phyloP scores from a whole-genome alignment of 2,113 vertebrate genomes.

The Amphiprion percula region DNA sequence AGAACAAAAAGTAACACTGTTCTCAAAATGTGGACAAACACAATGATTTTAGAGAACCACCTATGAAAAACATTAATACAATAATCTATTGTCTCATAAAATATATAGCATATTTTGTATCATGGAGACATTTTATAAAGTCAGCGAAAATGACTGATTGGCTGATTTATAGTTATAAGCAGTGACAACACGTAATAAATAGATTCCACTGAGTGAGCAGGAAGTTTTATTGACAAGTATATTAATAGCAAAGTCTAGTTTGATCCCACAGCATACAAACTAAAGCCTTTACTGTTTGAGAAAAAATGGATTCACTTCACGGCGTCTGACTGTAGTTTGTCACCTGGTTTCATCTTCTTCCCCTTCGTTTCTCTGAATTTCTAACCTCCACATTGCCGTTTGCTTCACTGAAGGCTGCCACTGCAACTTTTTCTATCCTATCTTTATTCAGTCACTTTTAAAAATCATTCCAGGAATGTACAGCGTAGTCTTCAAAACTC shows the following conservation, averaged over 20 bases:
- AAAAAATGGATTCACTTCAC: neutral
- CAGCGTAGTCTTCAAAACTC: too few species aligned
- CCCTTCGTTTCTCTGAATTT: neutral
- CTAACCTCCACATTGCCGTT: neutral
- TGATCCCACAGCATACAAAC: conserved; percentile 17
- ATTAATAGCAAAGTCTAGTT: conserved; percentile 16
- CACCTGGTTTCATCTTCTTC: neutral
- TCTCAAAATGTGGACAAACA: neutral
- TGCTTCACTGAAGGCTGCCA: neutral
- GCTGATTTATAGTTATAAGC: conserved; percentile 4
- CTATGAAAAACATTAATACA: neutral
- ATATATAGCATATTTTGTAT: neutral
- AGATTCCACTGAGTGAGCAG: neutral
- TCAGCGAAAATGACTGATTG: neutral
- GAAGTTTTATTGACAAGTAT: conserved; percentile 5
- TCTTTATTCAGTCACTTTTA: too few species aligned
- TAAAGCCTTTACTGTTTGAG: conserved; percentile 1
- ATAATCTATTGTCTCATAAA: neutral
- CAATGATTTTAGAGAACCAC: neutral
- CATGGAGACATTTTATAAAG: neutral
- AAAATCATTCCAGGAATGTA: too few species aligned
- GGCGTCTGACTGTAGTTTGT: neutral
- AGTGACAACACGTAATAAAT: neutral
- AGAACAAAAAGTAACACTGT: neutral
- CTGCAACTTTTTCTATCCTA: neutral